These are phyloP conservation scores for Phoebastria nigripes DNA, from an alignment of 2,797 vertebrate genomes.

Conservation along the genomic window DNA sequence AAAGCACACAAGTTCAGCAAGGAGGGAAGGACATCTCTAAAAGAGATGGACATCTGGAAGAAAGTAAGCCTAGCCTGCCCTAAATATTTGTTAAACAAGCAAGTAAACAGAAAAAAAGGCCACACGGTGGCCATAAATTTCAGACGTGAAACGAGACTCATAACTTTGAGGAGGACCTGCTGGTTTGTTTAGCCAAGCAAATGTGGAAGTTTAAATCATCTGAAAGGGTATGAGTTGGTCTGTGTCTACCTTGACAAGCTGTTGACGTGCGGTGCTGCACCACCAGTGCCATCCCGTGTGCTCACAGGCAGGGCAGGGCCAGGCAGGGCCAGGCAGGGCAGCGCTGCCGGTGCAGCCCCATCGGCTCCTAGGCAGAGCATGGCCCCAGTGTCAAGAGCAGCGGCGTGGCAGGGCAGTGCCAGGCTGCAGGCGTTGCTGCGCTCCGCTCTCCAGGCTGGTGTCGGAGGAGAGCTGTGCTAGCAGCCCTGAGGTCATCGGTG, in stretches of 20 bases:
- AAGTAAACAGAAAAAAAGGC: not conserved
- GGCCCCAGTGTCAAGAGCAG: too few species aligned
- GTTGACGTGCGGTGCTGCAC: not conserved
- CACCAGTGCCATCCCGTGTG: not conserved
- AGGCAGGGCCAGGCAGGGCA: not conserved
- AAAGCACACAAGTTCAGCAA: not conserved
- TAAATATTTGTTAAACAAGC: not conserved
- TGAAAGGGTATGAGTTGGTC: not conserved
- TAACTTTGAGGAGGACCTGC: not conserved
- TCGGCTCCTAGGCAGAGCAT: not conserved
- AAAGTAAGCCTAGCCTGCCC: not conserved
- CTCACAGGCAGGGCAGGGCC: not conserved
- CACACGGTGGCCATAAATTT: not conserved
- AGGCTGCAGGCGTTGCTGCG: not conserved
- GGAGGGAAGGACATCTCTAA: not conserved
- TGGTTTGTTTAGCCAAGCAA: not conserved
- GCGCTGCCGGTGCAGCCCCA: not conserved
- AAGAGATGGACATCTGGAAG: not conserved
- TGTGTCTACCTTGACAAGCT: not conserved
- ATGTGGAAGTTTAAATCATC: not conserved
- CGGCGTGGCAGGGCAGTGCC: rapidly evolving
- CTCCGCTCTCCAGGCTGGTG: not conserved
- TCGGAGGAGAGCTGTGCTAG: not conserved
- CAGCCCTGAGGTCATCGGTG: not conserved
- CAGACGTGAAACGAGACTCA: not conserved